Base-by-base conservation (phyloP, 2,797 vertebrate genomes). In the Coluber constrictor region DNA sequence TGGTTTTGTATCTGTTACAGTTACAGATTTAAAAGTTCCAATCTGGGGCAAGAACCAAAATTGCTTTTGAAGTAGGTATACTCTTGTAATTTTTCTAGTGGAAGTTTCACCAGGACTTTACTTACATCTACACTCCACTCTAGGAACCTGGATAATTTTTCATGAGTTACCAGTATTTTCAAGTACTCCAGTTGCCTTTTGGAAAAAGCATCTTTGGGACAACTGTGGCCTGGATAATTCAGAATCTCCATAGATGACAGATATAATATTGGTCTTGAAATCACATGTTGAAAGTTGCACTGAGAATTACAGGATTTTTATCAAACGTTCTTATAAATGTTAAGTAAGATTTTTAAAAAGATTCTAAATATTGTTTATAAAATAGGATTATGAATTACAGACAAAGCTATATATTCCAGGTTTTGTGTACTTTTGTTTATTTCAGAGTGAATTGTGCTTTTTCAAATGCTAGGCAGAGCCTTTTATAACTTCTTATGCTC, bases 401-500 rank as follows among this genome's bases (percentile, higher is more conserved):
- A 57, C 32, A 27, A 25, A 43, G 2, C 11, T 90, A 37, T 12
- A 23, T 47, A 43, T 83, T 23, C 6, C 1, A 56, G 8, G 5
- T 32, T 90, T 90, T 86, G 18, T 61, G 16, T 43, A 60, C 9
- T 12, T 86, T 32, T 43, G 59, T 91, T 93, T 92, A 93, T 92
- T 94, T 91, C 89, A 0, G 0, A 92, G 89, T 94, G 91, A 89
- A 92, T 54, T 0, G 23, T 87, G 91, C 90, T 94, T 90, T 70
- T 93, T 43, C 88, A 94, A 88, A 93, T 89, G 86, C 94, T 94
- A 92, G 86, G 90, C 94, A 93, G 90, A 79, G 27, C 87, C 95
- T 96, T 96, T 96, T 79, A 7, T 96, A 97, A 96, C 92, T 91
- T 92, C 93, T 95, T 43, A 79, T 79, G 70, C 3, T 79, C 70